Evolutionary conservation across 2,888 invertebrate genomes (phyloP).

Genomic region (Crocallis elinguaria): DNA sequence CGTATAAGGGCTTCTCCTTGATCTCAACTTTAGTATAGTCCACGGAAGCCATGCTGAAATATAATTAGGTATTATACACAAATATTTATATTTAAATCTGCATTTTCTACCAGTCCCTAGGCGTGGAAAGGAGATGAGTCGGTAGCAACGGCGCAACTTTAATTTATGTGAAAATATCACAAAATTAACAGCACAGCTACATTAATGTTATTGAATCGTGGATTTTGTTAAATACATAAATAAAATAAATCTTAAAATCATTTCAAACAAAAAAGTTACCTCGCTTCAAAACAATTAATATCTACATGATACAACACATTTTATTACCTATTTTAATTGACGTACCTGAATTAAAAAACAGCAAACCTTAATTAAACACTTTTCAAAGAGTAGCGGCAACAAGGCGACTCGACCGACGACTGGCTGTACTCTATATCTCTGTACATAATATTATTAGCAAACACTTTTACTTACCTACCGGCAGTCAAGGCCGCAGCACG

Average conservation of each 20-base stretch:
- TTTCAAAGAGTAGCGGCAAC: conserved; percentile 11
- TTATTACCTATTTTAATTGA: background rate
- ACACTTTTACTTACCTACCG: conserved; percentile 30
- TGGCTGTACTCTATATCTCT: background rate
- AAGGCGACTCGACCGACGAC: background rate
- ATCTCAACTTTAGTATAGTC: conserved; percentile 70
- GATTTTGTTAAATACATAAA: too few species aligned
- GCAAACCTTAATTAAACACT: background rate
- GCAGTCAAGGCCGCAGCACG: conserved; percentile 51
- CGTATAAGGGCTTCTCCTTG: conserved; percentile 84
- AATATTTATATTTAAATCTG: background rate
- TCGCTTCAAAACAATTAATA: too few species aligned
- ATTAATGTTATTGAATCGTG: too few species aligned
- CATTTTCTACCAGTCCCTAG: too few species aligned
- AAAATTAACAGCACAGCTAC: background rate
- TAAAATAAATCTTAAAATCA: too few species aligned
- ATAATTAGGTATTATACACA: conserved; percentile 5
- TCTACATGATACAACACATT: too few species aligned
- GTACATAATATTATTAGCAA: conserved; percentile 4
- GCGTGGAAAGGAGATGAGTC: too few species aligned
- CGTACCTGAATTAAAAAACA: background rate
- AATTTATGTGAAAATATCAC: background rate
- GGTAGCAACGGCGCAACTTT: too few species aligned
- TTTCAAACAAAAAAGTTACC: too few species aligned
- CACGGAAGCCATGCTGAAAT: conserved; percentile 68